Conservation (phyloP, 2,888 invertebrate genomes). For the Thymelicus sylvestris region DNA sequence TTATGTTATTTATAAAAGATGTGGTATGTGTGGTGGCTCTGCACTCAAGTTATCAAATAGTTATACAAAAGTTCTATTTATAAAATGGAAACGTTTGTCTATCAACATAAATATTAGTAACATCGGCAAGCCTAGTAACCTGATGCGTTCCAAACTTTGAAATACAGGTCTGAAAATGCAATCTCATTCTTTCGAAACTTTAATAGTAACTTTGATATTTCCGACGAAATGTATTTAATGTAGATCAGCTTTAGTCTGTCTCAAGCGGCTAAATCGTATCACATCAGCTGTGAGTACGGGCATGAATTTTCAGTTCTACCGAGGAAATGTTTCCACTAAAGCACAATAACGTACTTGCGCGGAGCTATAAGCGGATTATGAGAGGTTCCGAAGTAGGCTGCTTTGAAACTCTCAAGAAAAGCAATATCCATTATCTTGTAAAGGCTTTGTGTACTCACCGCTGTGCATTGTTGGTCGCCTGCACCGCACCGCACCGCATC, state of each 20-base stretch:
- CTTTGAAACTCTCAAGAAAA: conserved; percentile 82
- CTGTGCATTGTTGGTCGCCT: conserved; percentile 68
- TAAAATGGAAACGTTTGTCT: no score
- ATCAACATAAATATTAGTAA: no score
- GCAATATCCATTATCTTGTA: conserved; percentile 83
- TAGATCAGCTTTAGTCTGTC: conserved; percentile 28
- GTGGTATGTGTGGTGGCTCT: no score
- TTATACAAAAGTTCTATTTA: no score
- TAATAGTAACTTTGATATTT: not conserved
- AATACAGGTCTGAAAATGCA: no score
- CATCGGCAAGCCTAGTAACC: no score
- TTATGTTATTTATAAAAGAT: no score
- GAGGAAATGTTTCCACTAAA: conserved; percentile 74
- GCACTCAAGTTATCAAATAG: no score
- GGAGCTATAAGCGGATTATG: conserved; percentile 80
- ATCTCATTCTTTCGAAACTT: not conserved
- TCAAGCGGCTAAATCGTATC: conserved; percentile 27
- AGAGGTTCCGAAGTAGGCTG: conserved; percentile 81
- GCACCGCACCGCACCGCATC: conserved; percentile 28
- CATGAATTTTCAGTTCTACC: conserved; percentile 47
- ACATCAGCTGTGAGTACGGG: conserved; percentile 31
- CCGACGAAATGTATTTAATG: not conserved
- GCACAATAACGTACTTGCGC: conserved; percentile 75
- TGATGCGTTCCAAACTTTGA: no score
- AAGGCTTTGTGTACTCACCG: conserved; percentile 71